Conservation (phyloP, 2,888 invertebrate species). For the Lomographa bimaculata region DNA sequence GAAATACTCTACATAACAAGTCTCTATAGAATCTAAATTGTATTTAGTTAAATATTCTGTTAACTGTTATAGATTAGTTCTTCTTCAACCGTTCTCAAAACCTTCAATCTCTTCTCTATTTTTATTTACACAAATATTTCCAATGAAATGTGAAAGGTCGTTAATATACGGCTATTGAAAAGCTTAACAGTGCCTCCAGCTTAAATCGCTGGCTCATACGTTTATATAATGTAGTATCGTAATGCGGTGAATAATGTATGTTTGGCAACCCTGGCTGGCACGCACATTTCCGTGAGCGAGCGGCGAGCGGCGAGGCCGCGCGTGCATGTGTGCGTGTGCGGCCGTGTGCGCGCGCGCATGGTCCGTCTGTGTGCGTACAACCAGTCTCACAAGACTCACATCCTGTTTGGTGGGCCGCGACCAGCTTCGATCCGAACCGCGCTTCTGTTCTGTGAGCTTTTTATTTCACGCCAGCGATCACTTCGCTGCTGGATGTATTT, state of each 20-base stretch:
- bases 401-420: slow-evolving; percentile 77
- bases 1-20: too few species aligned
- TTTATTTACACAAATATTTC: too few species aligned
- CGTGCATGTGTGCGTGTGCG: slow-evolving; percentile 53
- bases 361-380: slow-evolving; percentile 63
- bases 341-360: slow-evolving; percentile 37
- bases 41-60: too few species aligned
- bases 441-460: slow-evolving; percentile 76
- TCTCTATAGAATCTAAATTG: too few species aligned
- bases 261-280: slow-evolving; percentile 61
- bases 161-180: too few species aligned
- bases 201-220: slow-evolving; percentile 24
- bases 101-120: too few species aligned
- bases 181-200: slow-evolving; percentile 1
- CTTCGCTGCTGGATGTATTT: slow-evolving; percentile 45
- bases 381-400: slow-evolving; percentile 84
- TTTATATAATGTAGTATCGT: slow-evolving; percentile 36
- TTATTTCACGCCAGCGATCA: slow-evolving; percentile 73
- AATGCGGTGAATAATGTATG: slow-evolving; percentile 30
- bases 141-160: too few species aligned
- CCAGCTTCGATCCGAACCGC: slow-evolving; percentile 62
- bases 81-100: too few species aligned
- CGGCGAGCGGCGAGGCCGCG: slow-evolving; percentile 72
- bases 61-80: too few species aligned
- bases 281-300: slow-evolving; percentile 80